These are phyloP conservation scores for Corynorhinus townsendii DNA, from an alignment of 2,113 vertebrate genomes.

Conservation along the genomic window DNA sequence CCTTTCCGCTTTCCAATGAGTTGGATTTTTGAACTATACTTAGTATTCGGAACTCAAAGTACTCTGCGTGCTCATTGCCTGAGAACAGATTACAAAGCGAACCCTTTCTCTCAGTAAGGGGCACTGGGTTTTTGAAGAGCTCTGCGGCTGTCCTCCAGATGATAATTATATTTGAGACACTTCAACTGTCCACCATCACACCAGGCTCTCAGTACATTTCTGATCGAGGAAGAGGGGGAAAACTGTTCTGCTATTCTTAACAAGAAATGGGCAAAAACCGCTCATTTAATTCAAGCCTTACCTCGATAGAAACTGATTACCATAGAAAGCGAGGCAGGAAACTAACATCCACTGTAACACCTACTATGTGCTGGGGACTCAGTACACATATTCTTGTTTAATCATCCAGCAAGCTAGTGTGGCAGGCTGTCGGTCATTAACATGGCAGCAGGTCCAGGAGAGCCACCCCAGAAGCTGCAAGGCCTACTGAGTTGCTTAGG, in stretches of 20 bases:
- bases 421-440: background rate
- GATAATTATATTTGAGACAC: slow-evolving; percentile 27
- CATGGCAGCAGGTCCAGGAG: background rate
- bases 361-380: background rate
- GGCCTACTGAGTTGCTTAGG: background rate
- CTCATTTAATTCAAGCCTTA: slow-evolving; percentile 28
- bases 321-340: background rate
- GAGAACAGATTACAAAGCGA: slow-evolving; percentile 55
- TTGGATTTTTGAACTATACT: slow-evolving; percentile 76
- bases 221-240: slow-evolving; percentile 52
- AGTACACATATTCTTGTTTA: background rate
- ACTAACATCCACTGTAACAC: background rate
- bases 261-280: background rate
- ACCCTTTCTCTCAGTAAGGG: slow-evolving; percentile 59
- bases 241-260: slow-evolving; percentile 45
- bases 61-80: slow-evolving; percentile 55
- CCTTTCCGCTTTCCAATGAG: slow-evolving; percentile 74
- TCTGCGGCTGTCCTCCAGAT: slow-evolving; percentile 35
- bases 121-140: slow-evolving; percentile 59
- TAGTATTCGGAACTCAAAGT: slow-evolving; percentile 73
- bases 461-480: background rate
- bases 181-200: slow-evolving; percentile 44
- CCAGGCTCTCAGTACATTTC: slow-evolving; percentile 36
- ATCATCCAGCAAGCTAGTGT: background rate
- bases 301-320: background rate